Percentiles rank a stretch among this genome's conserved stretches.
Evolutionary conservation across 2,888 invertebrate genomes (phyloP).

Genomic region (Drosophila monieri): DNA sequence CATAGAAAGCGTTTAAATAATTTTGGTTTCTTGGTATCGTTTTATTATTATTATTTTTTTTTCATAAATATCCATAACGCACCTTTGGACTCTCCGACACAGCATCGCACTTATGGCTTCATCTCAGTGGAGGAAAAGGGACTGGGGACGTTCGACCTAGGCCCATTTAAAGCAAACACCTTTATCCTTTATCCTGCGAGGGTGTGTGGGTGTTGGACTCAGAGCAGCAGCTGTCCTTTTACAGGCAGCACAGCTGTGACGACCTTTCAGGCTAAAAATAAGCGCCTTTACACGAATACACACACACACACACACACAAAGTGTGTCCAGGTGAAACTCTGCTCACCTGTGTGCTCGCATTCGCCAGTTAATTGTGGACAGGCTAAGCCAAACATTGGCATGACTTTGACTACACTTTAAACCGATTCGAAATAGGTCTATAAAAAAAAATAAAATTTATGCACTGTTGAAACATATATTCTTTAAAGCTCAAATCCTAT

Average conservation of each 20-base stretch:
- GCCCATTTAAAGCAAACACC: slow-evolving; percentile 64
- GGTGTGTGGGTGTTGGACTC: neutral
- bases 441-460: neutral
- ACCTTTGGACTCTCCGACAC: slow-evolving; percentile 52
- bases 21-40: slow-evolving; percentile 4
- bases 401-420: slow-evolving; percentile 26
- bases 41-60: slow-evolving; percentile 46
- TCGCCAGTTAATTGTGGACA: slow-evolving; percentile 37
- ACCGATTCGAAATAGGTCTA: neutral
- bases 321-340: slow-evolving; percentile 16
- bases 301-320: neutral
- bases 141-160: slow-evolving; percentile 8
- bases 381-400: slow-evolving; percentile 56
- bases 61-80: slow-evolving; percentile 43
- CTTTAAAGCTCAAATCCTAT: neutral
- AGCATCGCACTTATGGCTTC: slow-evolving; percentile 45
- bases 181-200: slow-evolving; percentile 37
- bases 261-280: slow-evolving; percentile 59
- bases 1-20: slow-evolving; percentile 62
- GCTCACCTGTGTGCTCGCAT: slow-evolving; percentile 4
- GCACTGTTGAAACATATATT: neutral
- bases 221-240: slow-evolving; percentile 61
- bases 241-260: slow-evolving; percentile 51
- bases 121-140: slow-evolving; percentile 15
- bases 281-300: slow-evolving; percentile 19